These are phyloP conservation scores for Drosophila meridionalis DNA, from an alignment of 2,888 invertebrate species.

Conservation along the genomic window DNA sequence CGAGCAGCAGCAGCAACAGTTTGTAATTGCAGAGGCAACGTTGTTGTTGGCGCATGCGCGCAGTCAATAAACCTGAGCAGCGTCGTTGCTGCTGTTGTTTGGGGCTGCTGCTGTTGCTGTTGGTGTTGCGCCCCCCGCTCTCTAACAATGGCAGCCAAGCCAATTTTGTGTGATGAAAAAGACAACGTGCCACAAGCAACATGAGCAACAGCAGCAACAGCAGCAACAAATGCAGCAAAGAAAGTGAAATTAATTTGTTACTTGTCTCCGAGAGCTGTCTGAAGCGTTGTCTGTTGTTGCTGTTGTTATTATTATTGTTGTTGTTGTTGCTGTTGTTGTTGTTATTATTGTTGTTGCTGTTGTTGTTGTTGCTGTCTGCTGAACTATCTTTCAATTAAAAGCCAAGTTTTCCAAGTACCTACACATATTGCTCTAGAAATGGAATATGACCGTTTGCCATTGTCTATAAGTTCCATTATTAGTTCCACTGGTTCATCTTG, in stretches of 20 bases:
- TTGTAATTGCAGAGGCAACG: slow-evolving; percentile 65
- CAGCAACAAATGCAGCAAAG: slow-evolving; percentile 58
- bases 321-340: slow-evolving; percentile 11
- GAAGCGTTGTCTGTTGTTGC: slow-evolving; percentile 13
- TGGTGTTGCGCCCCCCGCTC: slow-evolving; percentile 9
- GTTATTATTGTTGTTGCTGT: not conserved
- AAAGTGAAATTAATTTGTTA: slow-evolving; percentile 75
- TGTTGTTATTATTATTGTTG: not conserved
- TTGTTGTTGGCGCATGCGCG: slow-evolving; percentile 44
- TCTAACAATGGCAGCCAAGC: slow-evolving; percentile 49
- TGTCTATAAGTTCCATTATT: slow-evolving; percentile 18
- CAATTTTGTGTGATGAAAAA: slow-evolving; percentile 43
- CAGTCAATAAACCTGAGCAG: slow-evolving; percentile 71
- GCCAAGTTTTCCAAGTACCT: slow-evolving; percentile 36
- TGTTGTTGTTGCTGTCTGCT: slow-evolving; percentile 14
- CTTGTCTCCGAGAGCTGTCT: slow-evolving; percentile 34
- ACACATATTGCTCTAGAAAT: slow-evolving; percentile 48
- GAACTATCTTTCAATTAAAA: slow-evolving; percentile 31
- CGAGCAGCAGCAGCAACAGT: slow-evolving; percentile 9
- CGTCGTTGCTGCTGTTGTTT: slow-evolving; percentile 49
- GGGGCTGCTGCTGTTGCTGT: slow-evolving; percentile 25
- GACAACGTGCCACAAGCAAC: slow-evolving; percentile 26
- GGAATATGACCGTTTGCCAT: slow-evolving; percentile 16
- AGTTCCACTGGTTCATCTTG: slow-evolving; percentile 1
- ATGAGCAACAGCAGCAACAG: slow-evolving; percentile 6